Conservation (phyloP, 2,113 vertebrate species). For the Cyanoramphus novaezelandiae region DNA sequence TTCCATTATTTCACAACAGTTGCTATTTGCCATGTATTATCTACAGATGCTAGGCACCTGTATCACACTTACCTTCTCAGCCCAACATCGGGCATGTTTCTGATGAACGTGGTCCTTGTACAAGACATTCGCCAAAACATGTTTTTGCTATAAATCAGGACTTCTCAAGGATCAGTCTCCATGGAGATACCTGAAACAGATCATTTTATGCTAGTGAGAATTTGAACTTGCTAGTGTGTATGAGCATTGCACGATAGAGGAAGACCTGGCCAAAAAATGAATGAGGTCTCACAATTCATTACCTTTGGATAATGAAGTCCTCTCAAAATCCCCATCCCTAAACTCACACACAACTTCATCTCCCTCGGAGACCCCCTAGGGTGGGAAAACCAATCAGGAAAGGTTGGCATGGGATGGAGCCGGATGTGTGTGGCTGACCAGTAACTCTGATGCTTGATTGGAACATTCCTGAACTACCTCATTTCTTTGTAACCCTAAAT, state of each 20-base stretch:
- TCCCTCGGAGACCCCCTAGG: not conserved
- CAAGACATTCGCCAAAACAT: not conserved
- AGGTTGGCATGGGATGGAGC: not conserved
- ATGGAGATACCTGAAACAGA: not conserved
- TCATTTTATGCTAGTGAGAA: not conserved
- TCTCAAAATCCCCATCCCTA: not conserved
- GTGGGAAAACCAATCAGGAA: not conserved
- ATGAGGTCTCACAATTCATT: not conserved
- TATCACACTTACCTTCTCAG: not conserved
- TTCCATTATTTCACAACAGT: not conserved
- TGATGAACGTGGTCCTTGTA: not conserved
- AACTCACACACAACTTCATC: not conserved
- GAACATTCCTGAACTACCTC: not conserved
- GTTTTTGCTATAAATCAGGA: not conserved
- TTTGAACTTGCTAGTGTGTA: not conserved
- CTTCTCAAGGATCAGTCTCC: not conserved
- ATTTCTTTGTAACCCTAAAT: not conserved
- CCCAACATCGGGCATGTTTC: rapidly evolving
- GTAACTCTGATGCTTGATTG: not conserved
- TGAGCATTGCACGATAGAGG: not conserved
- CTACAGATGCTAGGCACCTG: not conserved
- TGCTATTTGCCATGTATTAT: not conserved
- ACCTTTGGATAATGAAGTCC: not conserved
- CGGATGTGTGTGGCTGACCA: not conserved
- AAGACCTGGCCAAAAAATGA: not conserved